Percentiles rank a stretch among this genome's conserved stretches.
Evolutionary conservation across 2,888 invertebrate genomes (phyloP).

Genomic region (Drosophila koepferae): DNA sequence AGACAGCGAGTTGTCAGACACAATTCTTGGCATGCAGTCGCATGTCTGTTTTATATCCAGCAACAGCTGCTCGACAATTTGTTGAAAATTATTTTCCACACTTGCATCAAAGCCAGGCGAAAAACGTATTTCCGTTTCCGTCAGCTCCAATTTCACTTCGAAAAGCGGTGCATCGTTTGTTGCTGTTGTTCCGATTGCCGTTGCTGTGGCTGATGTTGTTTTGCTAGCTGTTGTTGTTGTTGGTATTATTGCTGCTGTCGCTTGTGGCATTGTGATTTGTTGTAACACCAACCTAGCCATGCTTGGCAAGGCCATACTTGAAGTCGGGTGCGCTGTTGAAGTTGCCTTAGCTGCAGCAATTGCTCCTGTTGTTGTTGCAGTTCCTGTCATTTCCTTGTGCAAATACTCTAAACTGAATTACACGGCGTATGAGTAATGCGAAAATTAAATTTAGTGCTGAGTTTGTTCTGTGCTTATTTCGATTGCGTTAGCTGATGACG

Average conservation of each 20-base stretch:
- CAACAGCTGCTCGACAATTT: conserved; percentile 90
- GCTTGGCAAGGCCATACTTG: conserved; percentile 44
- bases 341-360: conserved; percentile 30
- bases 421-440: conserved; percentile 81
- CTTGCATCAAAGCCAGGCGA: conserved; percentile 90
- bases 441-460: conserved; percentile 82
- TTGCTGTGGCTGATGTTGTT: conserved; percentile 22
- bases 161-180: conserved; percentile 88
- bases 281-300: conserved; percentile 66
- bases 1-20: conserved; percentile 85
- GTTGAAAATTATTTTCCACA: conserved; percentile 89
- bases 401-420: conserved; percentile 83
- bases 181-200: conserved; percentile 30
- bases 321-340: conserved; percentile 33
- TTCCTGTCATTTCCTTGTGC: conserved; percentile 82
- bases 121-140: conserved; percentile 90
- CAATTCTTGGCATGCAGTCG: conserved; percentile 90
- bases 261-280: conserved; percentile 67
- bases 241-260: conserved; percentile 37
- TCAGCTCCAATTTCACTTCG: conserved; percentile 91
- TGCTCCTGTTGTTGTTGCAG: conserved; percentile 28
- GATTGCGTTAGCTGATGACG: conserved; percentile 44
- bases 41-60: conserved; percentile 92
- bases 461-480: conserved; percentile 76
- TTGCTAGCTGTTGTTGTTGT: conserved; percentile 13